A percentile compares a stretch with the other conserved stretches of the same genome.
phyloP scores from a whole-genome alignment of 1,140 invertebrate species.

The Mya arenaria region DNA sequence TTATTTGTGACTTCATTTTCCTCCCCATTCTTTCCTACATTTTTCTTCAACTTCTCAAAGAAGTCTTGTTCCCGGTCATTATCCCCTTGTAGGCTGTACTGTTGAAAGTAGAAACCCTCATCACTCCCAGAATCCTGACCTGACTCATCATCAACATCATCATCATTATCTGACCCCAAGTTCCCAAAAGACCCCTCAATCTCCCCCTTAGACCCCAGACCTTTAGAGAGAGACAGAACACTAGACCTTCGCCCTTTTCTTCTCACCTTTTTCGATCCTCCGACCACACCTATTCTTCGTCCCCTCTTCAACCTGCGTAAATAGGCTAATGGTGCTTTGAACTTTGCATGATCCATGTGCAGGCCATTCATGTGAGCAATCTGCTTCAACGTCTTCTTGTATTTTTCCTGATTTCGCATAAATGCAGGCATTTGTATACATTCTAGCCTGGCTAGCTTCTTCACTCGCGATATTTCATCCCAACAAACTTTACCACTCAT shows the following conservation, averaged over 20 bases:
- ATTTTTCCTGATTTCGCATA: conserved; percentile 76
- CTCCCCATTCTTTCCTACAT: not conserved
- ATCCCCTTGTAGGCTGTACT: not conserved
- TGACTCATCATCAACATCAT: conserved; percentile 27
- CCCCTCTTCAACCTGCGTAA: conserved; percentile 62
- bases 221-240: conserved; percentile 25
- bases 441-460: conserved; percentile 73
- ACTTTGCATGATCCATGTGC: conserved; percentile 60
- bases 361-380: conserved; percentile 77
- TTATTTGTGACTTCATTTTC: conserved; percentile 22
- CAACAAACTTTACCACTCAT: conserved; percentile 79
- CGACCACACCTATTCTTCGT: conserved; percentile 56
- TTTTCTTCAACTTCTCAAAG: conserved; percentile 35
- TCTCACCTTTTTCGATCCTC: conserved; percentile 67
- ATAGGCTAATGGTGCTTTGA: conserved; percentile 64
- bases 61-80: conserved; percentile 1
- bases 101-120: conserved; percentile 33
- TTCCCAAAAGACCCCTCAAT: conserved; percentile 7
- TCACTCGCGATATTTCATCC: conserved; percentile 76
- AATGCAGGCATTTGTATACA: conserved; percentile 76
- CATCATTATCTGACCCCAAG: not conserved
- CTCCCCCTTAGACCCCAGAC: conserved; percentile 22
- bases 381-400: conserved; percentile 72
- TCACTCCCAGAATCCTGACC: not conserved
- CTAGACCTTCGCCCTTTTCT: conserved; percentile 48